Evolutionary conservation across 2,888 invertebrate genomes (phyloP), one percentile per base, ranked within the genome.

Genomic region (Pardosa pseudoannulata): DNA sequence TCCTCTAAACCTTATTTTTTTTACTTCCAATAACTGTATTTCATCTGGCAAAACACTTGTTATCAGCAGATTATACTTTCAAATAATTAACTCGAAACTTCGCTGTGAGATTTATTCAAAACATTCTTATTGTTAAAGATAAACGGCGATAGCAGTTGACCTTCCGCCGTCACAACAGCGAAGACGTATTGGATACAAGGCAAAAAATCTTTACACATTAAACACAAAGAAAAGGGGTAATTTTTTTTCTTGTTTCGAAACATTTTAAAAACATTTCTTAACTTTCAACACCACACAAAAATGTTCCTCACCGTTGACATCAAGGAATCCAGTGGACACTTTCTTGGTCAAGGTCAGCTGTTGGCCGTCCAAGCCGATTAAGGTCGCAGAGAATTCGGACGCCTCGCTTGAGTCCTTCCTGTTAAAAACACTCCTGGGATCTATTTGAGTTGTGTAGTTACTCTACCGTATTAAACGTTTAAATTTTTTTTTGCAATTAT

Each of bases 171-270:
- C 23, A 11, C 6, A 28, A 62, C 13, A n/a, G 32, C 16, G 79
- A 72, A 65, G 79, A 72, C 72, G 64, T 79, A 72, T 72, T 72
- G 64, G 79, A 72, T 65, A 79, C 79, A 79, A 79, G 79, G 79
- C 70, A 65, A 79, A 72, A 72, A 79, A 64, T 32, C 28, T 68
- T 68, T 41, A 16, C 19, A 32, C 27, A n/a, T n/a, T 64, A 41
- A 41, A 75, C 19, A 56, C 13, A 27, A 65, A 67, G 11, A 41
- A 36, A 32, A 56, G 32, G 36, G 64, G 23, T 56, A 62, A 28
- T 27, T 64, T 62, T 46, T 46, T n/a, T n/a, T n/a, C n/a, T n/a
- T n/a, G 1, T 46, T 56, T 56, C 23, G 56, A 56, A 56, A 56
- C 16, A 23, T 6, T 23, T 2, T 23, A 11, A 19, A 16, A 23